Conservation (phyloP, 1,140 invertebrate genomes). For the Oreohelix idahoensis region DNA sequence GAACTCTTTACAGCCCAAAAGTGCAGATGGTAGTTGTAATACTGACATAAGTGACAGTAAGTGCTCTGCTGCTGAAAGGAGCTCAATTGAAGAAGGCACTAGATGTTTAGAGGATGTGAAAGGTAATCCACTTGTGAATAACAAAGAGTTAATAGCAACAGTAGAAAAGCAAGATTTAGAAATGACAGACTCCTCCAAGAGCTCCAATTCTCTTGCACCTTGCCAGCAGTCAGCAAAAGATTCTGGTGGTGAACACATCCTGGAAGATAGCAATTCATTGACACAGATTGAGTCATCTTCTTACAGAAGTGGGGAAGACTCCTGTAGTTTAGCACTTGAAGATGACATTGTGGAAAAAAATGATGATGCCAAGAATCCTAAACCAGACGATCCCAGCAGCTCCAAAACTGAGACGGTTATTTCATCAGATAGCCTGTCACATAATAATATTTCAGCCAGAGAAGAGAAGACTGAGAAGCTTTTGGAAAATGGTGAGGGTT, state of each 20-base stretch:
- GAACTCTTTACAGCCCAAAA: no score
- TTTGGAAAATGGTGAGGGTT: not conserved
- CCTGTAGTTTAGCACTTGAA: not conserved
- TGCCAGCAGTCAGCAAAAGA: not conserved
- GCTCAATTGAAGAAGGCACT: not conserved
- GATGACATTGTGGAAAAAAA: not conserved
- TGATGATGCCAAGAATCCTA: not conserved
- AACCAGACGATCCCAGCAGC: not conserved
- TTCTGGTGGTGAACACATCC: not conserved
- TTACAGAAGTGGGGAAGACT: not conserved
- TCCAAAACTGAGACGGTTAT: not conserved
- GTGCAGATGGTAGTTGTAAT: no score
- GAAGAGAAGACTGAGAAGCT: not conserved
- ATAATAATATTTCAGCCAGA: not conserved
- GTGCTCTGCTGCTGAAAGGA: not conserved
- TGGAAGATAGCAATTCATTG: not conserved
- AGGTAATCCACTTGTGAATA: not conserved
- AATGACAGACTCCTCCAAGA: not conserved
- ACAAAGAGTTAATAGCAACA: not conserved
- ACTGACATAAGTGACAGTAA: no score
- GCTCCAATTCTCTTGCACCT: not conserved
- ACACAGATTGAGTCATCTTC: not conserved
- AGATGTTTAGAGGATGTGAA: not conserved
- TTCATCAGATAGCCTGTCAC: not conserved
- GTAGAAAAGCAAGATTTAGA: not conserved